A percentile compares a stretch with the other conserved stretches of the same genome.
These are phyloP conservation scores for Triplophysa bombifrons DNA, from an alignment of 2,797 vertebrate species.

Conservation along the genomic window DNA sequence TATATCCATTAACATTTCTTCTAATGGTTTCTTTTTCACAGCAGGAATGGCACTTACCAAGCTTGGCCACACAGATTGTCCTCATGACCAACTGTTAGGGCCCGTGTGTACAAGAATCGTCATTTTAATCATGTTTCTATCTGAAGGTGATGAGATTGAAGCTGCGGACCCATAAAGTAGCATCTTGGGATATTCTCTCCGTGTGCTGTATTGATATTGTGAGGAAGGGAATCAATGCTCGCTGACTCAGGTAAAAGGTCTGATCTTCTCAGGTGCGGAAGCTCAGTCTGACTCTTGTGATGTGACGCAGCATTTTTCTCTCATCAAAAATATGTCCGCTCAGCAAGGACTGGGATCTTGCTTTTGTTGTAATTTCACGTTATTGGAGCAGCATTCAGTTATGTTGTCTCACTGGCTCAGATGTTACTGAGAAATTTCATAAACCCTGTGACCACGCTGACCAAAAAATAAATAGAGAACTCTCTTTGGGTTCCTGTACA, in stretches of 20 bases:
- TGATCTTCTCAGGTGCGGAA: conserved; percentile 35
- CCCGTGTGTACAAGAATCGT: background rate
- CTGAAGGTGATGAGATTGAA: conserved; percentile 8
- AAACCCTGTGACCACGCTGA: conserved; percentile 7
- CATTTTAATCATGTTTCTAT: background rate
- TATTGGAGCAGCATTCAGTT: conserved; percentile 20
- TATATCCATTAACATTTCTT: no score
- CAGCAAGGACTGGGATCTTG: conserved; percentile 18
- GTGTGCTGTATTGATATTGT: conserved; percentile 24
- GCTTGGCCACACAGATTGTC: background rate
- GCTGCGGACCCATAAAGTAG: background rate
- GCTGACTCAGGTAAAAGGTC: conserved; percentile 28
- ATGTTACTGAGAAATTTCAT: conserved; percentile 31
- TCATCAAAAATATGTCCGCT: conserved; percentile 17
- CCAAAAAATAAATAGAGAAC: background rate
- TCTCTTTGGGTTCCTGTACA: conserved; percentile 5
- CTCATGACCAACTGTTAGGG: background rate
- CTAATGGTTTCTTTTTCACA: background rate
- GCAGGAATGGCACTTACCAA: no score
- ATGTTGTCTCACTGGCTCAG: conserved; percentile 9
- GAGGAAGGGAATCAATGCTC: conserved; percentile 24
- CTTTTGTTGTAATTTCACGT: conserved; percentile 28
- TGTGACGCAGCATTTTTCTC: conserved; percentile 42
- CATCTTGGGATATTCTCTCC: background rate
- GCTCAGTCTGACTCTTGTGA: conserved; percentile 7